A percentile compares a stretch with the other conserved stretches of the same genome.
Conservation (phyloP, 2,797 vertebrate species). For the Masticophis lateralis region DNA sequence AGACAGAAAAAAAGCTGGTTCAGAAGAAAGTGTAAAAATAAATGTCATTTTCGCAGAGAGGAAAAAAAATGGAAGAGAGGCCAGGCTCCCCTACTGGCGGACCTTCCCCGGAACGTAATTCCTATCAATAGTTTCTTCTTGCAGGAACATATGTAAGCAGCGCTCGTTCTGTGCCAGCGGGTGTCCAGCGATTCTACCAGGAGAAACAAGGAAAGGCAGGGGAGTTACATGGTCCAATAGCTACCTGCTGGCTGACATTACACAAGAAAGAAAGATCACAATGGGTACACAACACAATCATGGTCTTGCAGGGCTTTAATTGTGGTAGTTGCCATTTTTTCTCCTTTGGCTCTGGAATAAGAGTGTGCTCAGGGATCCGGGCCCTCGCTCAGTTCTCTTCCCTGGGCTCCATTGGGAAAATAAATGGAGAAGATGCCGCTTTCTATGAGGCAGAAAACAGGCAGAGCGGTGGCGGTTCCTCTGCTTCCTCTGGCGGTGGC, state of each 20-base stretch:
- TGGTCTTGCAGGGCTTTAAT: too few species aligned
- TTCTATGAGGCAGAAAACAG: not conserved
- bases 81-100: constrained; percentile 83
- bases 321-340: not conserved
- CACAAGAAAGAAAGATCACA: not conserved
- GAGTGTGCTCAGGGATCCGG: not conserved
- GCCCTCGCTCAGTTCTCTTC: not conserved
- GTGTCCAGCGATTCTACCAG: constrained; percentile 94
- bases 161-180: constrained; percentile 99
- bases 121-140: constrained; percentile 96
- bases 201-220: constrained; percentile 46
- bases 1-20: constrained; percentile 64
- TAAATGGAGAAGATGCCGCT: not conserved
- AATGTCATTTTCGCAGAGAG: constrained; percentile 79
- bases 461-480: not conserved
- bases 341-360: not conserved
- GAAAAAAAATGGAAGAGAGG: constrained; percentile 61
- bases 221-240: constrained; percentile 28
- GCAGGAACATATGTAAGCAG: constrained; percentile 99
- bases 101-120: constrained; percentile 95
- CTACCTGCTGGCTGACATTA: not conserved
- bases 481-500: not conserved
- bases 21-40: constrained; percentile 82
- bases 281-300: not conserved
- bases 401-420: too few species aligned